Evolutionary conservation across 1,140 invertebrate genomes (phyloP).

Genomic region (Achroia grisella): DNA sequence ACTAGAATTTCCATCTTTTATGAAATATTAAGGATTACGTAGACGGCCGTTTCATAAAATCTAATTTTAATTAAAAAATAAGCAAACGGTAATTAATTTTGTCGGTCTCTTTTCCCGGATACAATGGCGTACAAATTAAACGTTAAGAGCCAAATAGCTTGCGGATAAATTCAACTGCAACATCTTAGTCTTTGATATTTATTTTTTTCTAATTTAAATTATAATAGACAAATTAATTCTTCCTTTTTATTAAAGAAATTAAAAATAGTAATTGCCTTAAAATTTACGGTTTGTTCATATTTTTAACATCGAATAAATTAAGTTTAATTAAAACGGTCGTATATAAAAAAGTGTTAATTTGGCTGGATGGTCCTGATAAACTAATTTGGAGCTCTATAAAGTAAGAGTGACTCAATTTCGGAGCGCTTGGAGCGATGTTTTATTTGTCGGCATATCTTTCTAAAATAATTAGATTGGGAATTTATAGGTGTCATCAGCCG

Average conservation of each 20-base stretch:
- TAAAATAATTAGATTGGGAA: slow-evolving; percentile 58
- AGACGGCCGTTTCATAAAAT: slow-evolving; percentile 54
- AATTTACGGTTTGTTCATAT: slow-evolving; percentile 4
- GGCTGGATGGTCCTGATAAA: slow-evolving; percentile 19
- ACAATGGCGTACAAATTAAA: slow-evolving; percentile 50
- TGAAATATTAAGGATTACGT: slow-evolving; percentile 67
- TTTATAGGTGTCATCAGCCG: slow-evolving; percentile 55
- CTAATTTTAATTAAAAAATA: slow-evolving; percentile 72
- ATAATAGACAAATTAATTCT: slow-evolving; percentile 20
- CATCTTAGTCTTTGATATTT: slow-evolving; percentile 22
- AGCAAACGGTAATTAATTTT: slow-evolving; percentile 55
- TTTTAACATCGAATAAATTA: slow-evolving; percentile 11
- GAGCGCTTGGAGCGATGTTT: slow-evolving; percentile 40
- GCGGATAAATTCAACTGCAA: slow-evolving; percentile 24
- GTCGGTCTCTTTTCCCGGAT: slow-evolving; percentile 25
- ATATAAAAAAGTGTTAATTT: slow-evolving; percentile 20
- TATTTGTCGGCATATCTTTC: slow-evolving; percentile 52
- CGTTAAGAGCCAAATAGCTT: slow-evolving; percentile 25
- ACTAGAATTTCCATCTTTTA: slow-evolving; percentile 72
- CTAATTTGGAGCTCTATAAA: slow-evolving; percentile 54
- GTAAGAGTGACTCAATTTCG: slow-evolving; percentile 52
- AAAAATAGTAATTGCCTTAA: neutral
- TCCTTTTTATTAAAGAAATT: slow-evolving; percentile 6
- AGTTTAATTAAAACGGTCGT: slow-evolving; percentile 4
- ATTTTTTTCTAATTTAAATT: slow-evolving; percentile 28